Evolutionary conservation across 2,888 invertebrate genomes (phyloP), one percentile per base, ranked within the genome.

Genomic region (Phortica okadai): DNA sequence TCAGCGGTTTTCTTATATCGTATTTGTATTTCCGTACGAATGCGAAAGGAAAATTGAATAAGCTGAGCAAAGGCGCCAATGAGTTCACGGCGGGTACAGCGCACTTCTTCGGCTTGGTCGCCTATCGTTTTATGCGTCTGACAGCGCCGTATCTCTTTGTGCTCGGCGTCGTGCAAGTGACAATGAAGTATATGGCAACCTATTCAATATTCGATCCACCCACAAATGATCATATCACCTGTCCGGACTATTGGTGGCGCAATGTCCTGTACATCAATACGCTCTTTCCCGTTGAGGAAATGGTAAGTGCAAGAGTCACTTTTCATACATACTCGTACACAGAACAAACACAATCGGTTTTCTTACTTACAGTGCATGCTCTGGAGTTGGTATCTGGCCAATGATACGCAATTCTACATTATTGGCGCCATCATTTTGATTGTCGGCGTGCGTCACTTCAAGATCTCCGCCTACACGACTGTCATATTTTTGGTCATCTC

Each of bases 301-400:
- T 96, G 96, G 96, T 96, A 90, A 92, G 91, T 84, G 50, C 6
- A 6, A 6, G 50, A 50, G 50, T 50, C 1, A 50, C 50, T 50
- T 8, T 14, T 50, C 50, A 50, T 11, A 45, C 7, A 45, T 45
- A 45, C 10, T 45, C 6, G 11, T 16, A 59, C 11, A 6, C 2
- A 21, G 4, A 8, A 0, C 10, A 16, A 25, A 59, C 25, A 14
- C 14, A 56, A n/a, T 10, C 16, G 16, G 6, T 56, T 8, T 62
- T 8, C 33, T 11, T 8, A n/a, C 66, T 66, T 74, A 0, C 92
- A 97, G 96, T 97, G 97, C 90, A 97, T 97, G 97, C 90, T 97
- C 54, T 97, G 97, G 97, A 97, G 96, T 92, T 97, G 97, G 97
- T 97, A 97, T 88, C 92, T 97, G 69, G 95, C 97, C 0, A 96